Percentiles rank a stretch among this genome's conserved stretches.
These are phyloP conservation scores for Tubiluchus corallicola DNA, from an alignment of 2,888 invertebrate genomes.

Conservation along the genomic window DNA sequence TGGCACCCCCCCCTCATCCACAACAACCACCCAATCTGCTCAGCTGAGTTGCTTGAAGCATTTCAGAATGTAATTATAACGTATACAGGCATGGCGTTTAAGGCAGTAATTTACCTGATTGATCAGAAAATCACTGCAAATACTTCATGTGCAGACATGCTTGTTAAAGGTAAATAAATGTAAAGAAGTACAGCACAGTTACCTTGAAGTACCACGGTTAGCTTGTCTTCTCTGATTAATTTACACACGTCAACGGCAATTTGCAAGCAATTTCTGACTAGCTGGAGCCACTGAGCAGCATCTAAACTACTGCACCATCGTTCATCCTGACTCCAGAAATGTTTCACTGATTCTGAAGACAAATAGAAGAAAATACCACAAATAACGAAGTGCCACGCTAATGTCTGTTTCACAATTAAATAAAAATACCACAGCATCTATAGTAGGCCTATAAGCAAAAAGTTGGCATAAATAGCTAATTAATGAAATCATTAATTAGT, in stretches of 20 bases:
- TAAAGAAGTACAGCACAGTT: slow-evolving; percentile 10
- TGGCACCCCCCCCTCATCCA: too few species aligned
- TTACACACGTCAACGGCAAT: slow-evolving; percentile 52
- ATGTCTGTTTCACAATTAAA: too few species aligned
- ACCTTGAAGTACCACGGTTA: slow-evolving; percentile 72
- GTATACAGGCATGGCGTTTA: slow-evolving; percentile 11
- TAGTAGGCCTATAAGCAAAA: too few species aligned
- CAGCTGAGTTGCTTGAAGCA: too few species aligned
- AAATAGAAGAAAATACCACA: slow-evolving; percentile 4
- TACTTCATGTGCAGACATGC: neutral
- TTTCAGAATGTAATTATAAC: too few species aligned
- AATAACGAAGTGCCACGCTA: too few species aligned
- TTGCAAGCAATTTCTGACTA: slow-evolving; percentile 54
- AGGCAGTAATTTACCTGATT: neutral
- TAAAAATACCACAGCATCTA: too few species aligned
- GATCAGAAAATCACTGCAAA: slow-evolving; percentile 8
- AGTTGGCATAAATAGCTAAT: too few species aligned
- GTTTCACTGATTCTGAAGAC: slow-evolving; percentile 19
- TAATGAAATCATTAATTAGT: too few species aligned
- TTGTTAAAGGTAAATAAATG: slow-evolving; percentile 7
- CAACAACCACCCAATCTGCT: too few species aligned
- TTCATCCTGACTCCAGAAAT: slow-evolving; percentile 23
- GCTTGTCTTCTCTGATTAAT: slow-evolving; percentile 35
- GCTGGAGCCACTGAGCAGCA: slow-evolving; percentile 58
- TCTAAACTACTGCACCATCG: slow-evolving; percentile 34